Conservation (phyloP, 2,113 vertebrate species). For the Telmatochromis brichardi region DNA sequence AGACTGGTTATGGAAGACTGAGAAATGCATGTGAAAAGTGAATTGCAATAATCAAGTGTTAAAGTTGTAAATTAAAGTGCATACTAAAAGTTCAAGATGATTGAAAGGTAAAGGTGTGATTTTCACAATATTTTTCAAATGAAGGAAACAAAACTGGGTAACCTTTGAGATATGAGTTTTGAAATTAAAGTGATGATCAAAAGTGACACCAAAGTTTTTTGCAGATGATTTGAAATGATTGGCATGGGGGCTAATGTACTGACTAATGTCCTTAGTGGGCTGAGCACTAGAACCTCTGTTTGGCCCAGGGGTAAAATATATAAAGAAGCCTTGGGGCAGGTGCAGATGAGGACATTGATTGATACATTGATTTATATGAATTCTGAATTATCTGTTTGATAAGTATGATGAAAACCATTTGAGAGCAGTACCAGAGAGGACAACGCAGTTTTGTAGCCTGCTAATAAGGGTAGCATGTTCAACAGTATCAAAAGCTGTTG, state of each 20-base stretch:
- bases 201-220: accelerated
- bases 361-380: background rate
- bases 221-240: background rate
- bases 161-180: background rate
- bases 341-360: background rate
- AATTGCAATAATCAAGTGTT: background rate
- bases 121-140: background rate
- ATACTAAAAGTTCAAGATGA: accelerated
- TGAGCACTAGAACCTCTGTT: background rate
- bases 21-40: background rate
- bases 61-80: background rate
- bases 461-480: background rate
- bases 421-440: background rate
- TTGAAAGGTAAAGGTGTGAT: accelerated
- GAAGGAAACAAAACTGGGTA: background rate
- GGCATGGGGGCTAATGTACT: accelerated
- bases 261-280: accelerated
- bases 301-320: background rate
- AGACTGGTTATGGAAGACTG: accelerated
- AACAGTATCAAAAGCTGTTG: background rate
- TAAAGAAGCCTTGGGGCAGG: background rate
- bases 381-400: accelerated
- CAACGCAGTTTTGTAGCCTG: background rate
- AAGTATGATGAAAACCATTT: background rate
- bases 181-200: background rate